These are phyloP conservation scores for Luehdorfia chinensis DNA, from an alignment of 1,140 invertebrate species.

Conservation along the genomic window DNA sequence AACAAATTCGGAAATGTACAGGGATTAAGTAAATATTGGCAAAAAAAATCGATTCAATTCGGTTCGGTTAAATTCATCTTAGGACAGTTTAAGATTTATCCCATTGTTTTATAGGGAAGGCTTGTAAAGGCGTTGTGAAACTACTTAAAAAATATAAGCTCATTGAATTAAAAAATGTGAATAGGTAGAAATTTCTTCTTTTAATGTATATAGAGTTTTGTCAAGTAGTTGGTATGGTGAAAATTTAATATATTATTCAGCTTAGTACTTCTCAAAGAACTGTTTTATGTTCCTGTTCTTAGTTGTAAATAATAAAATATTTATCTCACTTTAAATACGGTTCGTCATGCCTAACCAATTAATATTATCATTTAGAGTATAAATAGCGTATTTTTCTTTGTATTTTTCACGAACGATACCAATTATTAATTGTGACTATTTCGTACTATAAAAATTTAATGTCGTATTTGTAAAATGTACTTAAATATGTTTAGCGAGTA, in stretches of 20 bases:
- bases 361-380: conserved; percentile 21
- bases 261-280: conserved; percentile 64
- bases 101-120: conserved; percentile 39
- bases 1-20: conserved; percentile 76
- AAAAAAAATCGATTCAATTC: conserved; percentile 36
- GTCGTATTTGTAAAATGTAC: conserved; percentile 73
- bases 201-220: conserved; percentile 63
- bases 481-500: conserved; percentile 62
- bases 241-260: conserved; percentile 72
- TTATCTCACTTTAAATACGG: conserved; percentile 43
- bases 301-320: conserved; percentile 70
- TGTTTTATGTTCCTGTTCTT: conserved; percentile 74
- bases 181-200: conserved; percentile 58
- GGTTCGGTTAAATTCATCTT: conserved; percentile 33
- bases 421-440: conserved; percentile 55
- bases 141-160: conserved; percentile 54
- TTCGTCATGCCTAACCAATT: conserved; percentile 30
- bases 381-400: conserved; percentile 28
- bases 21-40: conserved; percentile 60
- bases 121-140: conserved; percentile 63
- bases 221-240: conserved; percentile 52
- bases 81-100: conserved; percentile 25
- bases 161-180: conserved; percentile 57
- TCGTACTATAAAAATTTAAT: conserved; percentile 65
- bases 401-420: conserved; percentile 62